Evolutionary conservation across 1,140 invertebrate genomes (phyloP).

Genomic region (Drosophila tani): DNA sequence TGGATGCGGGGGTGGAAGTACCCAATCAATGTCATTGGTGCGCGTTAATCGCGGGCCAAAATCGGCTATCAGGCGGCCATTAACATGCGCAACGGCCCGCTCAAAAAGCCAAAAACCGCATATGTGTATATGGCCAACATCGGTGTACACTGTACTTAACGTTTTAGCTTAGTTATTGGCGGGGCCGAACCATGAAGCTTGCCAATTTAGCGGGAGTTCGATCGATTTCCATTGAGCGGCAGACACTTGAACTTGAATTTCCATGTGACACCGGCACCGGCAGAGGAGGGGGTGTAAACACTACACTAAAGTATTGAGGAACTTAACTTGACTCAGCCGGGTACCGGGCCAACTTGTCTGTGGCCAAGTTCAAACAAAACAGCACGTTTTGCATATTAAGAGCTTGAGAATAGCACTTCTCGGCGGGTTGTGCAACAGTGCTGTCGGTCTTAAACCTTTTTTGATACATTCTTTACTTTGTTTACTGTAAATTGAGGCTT

Average conservation of each 20-base stretch:
- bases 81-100: conserved; percentile 64
- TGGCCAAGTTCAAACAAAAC: conserved; percentile 62
- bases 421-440: background rate
- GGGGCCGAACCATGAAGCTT: conserved; percentile 32
- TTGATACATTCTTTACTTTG: background rate
- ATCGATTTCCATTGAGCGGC: conserved; percentile 57
- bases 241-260: conserved; percentile 75
- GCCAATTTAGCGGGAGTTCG: conserved; percentile 57
- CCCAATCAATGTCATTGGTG: conserved; percentile 64
- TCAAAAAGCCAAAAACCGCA: conserved; percentile 18
- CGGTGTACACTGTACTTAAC: conserved; percentile 7
- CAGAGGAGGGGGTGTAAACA: conserved; percentile 10
- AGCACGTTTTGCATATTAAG: conserved; percentile 68
- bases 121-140: conserved; percentile 32
- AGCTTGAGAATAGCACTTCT: conserved; percentile 19
- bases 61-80: conserved; percentile 59
- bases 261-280: conserved; percentile 32
- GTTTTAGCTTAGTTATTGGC: conserved; percentile 25
- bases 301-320: conserved; percentile 47
- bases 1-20: conserved; percentile 18
- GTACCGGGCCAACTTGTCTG: conserved; percentile 40
- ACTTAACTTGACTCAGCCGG: conserved; percentile 39
- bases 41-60: conserved; percentile 49
- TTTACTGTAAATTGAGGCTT: background rate
- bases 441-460: background rate